phyloP scores from a whole-genome alignment of 2,797 vertebrate species.

The Tragopan temminckii region DNA sequence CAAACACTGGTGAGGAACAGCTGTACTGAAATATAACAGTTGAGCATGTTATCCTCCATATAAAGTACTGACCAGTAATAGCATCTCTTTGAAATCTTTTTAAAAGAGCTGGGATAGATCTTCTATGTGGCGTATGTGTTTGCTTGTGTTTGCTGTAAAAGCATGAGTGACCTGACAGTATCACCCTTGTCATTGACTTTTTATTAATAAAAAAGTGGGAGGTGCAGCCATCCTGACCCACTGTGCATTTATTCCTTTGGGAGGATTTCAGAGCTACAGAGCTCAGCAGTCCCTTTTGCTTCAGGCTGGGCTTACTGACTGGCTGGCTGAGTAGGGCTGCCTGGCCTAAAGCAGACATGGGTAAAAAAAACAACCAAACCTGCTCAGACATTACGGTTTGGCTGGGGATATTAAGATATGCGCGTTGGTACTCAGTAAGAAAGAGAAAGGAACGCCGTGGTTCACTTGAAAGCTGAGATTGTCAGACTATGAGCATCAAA shows the following conservation, averaged over 20 bases:
- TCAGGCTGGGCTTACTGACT: not conserved
- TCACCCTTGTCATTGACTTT: not conserved
- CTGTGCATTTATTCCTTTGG: not conserved
- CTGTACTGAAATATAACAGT: not conserved
- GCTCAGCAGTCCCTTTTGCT: not conserved
- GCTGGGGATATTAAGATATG: not conserved
- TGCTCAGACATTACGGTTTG: not conserved
- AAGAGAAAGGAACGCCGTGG: not conserved
- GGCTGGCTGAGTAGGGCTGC: not conserved
- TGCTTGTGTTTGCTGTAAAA: not conserved
- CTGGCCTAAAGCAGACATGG: not conserved
- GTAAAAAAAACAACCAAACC: not conserved
- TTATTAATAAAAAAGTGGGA: not conserved
- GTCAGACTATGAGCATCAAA: accelerated
- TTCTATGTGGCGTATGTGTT: not conserved
- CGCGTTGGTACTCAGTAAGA: not conserved
- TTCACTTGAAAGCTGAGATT: not conserved
- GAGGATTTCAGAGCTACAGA: not conserved
- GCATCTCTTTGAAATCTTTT: not conserved
- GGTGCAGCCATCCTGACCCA: not conserved
- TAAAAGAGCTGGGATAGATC: not conserved
- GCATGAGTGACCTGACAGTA: not conserved
- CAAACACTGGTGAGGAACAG: accelerated
- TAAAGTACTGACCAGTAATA: not conserved
- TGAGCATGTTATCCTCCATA: accelerated